Conservation (phyloP, 2,888 invertebrate species). For the Nudaria mundana region DNA sequence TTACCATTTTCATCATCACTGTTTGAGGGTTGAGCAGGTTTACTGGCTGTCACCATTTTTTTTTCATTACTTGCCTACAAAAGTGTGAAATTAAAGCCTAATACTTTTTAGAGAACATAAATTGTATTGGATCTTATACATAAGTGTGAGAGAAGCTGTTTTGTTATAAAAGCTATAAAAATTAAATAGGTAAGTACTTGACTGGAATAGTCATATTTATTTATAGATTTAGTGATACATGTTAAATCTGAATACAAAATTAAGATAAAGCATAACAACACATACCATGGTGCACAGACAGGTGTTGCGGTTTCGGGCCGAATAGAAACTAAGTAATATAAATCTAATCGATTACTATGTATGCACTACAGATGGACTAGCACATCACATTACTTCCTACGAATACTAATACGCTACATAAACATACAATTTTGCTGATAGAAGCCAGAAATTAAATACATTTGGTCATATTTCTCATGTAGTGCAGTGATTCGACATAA, state of each 20-base stretch:
- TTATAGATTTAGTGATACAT: slow-evolving; percentile 45
- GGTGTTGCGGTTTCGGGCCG: slow-evolving; percentile 34
- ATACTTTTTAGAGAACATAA: too few relatives aligned
- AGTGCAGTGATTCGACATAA: too few relatives aligned
- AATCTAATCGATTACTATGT: slow-evolving; percentile 42
- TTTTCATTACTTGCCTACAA: slow-evolving; percentile 52
- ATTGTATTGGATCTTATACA: too few relatives aligned
- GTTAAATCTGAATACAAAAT: slow-evolving; percentile 4
- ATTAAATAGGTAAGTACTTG: background rate
- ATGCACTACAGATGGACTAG: slow-evolving; percentile 30
- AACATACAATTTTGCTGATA: too few relatives aligned
- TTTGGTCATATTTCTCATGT: too few relatives aligned
- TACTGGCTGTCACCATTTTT: slow-evolving; percentile 69
- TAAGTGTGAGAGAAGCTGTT: too few relatives aligned
- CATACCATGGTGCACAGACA: slow-evolving; percentile 53
- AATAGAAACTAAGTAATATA: slow-evolving; percentile 48
- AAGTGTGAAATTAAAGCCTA: too few relatives aligned
- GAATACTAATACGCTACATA: background rate
- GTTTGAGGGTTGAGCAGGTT: slow-evolving; percentile 63
- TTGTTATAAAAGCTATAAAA: too few relatives aligned
- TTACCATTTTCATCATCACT: slow-evolving; percentile 71
- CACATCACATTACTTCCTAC: slow-evolving; percentile 14
- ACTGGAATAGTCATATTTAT: slow-evolving; percentile 50
- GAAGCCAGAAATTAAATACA: too few relatives aligned
- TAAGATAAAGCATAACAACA: slow-evolving; percentile 25